A percentile compares a stretch with the other conserved stretches of the same genome.
Evolutionary conservation across 2,888 invertebrate species (phyloP).

Genomic region (Dasysyrphus albostriatus): DNA sequence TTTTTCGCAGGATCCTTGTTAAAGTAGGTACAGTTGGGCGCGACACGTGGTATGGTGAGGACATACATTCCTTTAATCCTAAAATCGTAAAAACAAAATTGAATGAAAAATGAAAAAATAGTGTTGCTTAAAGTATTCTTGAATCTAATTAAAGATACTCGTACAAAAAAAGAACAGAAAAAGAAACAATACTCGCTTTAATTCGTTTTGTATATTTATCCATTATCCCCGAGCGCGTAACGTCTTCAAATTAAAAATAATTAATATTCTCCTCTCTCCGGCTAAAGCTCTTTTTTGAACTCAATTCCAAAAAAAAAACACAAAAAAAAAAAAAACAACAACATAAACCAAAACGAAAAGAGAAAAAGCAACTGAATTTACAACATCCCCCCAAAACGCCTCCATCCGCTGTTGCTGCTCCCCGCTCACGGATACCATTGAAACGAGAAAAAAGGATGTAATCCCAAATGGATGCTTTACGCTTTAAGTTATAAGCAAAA

Average conservation of each 20-base stretch:
- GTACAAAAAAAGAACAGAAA: slow-evolving; percentile 5
- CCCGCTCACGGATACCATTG: slow-evolving; percentile 64
- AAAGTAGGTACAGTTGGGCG: slow-evolving; percentile 78
- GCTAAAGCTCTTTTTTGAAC: slow-evolving; percentile 49
- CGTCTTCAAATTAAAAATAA: slow-evolving; percentile 20
- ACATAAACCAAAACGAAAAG: slow-evolving; percentile 52
- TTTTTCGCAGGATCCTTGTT: slow-evolving; percentile 76
- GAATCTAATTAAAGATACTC: background rate
- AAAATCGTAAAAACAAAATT: slow-evolving; percentile 17
- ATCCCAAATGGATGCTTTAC: slow-evolving; percentile 74
- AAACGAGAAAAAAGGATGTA: slow-evolving; percentile 70
- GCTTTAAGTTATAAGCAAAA: slow-evolving; percentile 73
- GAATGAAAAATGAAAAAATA: background rate
- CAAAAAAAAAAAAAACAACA: slow-evolving; percentile 22
- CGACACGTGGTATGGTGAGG: slow-evolving; percentile 78
- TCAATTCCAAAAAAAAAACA: slow-evolving; percentile 19
- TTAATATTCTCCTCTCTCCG: slow-evolving; percentile 46
- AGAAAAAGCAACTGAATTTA: slow-evolving; percentile 67
- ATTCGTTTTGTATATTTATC: slow-evolving; percentile 27
- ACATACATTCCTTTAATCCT: slow-evolving; percentile 71
- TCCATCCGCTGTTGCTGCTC: slow-evolving; percentile 15
- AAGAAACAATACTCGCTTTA: slow-evolving; percentile 15
- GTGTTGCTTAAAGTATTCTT: background rate
- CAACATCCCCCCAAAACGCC: slow-evolving; percentile 43
- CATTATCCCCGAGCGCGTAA: slow-evolving; percentile 20